These are phyloP conservation scores for Ormyrus labotus DNA, from an alignment of 2,888 invertebrate genomes.

Conservation along the genomic window DNA sequence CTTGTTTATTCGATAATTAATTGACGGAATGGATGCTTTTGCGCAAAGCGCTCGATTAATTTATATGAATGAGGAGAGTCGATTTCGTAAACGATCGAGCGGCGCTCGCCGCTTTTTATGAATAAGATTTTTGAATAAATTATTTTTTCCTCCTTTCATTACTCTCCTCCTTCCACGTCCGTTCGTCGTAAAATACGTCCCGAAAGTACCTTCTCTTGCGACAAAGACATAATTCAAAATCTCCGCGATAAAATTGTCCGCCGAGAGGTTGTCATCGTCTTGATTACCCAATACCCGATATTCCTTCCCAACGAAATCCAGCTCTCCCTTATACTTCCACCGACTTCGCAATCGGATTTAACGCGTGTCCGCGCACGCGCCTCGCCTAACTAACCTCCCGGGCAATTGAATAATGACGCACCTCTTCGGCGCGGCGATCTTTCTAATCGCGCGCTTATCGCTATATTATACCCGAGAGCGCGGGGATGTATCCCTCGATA, in stretches of 20 bases:
- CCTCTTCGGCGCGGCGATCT: neutral
- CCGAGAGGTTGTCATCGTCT: no score
- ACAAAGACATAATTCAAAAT: conserved; percentile 28
- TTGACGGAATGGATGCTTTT: neutral
- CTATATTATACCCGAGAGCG: neutral
- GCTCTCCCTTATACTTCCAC: neutral
- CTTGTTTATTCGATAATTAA: neutral
- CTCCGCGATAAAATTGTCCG: conserved; percentile 27
- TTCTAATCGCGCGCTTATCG: conserved; percentile 6
- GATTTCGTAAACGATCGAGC: no score
- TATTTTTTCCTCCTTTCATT: conserved; percentile 30
- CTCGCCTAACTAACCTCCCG: neutral
- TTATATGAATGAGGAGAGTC: no score
- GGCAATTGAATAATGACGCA: conserved; percentile 29
- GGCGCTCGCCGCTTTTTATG: neutral
- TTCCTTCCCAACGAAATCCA: neutral
- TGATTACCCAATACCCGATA: no score
- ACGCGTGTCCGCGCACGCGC: neutral
- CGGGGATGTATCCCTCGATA: no score
- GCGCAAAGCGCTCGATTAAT: neutral
- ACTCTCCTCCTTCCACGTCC: neutral
- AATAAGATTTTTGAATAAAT: conserved; percentile 43
- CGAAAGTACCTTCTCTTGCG: neutral
- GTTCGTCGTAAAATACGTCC: conserved; percentile 16
- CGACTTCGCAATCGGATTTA: neutral